Evolutionary conservation across 2,888 invertebrate species (phyloP).

Genomic region (Machimus rusticus): DNA sequence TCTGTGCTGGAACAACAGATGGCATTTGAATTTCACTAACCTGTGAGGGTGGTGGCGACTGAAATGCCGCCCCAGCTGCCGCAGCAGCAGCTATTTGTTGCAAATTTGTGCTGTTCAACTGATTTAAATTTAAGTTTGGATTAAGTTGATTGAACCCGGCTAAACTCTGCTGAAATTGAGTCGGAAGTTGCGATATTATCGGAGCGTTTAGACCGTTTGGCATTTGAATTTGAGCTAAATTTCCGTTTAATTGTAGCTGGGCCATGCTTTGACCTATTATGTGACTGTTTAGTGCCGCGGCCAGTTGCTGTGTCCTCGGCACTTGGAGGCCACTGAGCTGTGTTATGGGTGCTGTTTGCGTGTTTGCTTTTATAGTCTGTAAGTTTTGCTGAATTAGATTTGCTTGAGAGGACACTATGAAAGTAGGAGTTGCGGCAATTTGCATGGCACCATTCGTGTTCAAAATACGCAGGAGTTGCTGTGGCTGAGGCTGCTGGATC

Average conservation of each 20-base stretch:
- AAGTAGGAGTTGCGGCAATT: slow-evolving; percentile 65
- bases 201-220: slow-evolving; percentile 60
- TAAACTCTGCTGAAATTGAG: slow-evolving; percentile 61
- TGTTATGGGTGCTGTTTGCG: slow-evolving; percentile 54
- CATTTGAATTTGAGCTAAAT: slow-evolving; percentile 63
- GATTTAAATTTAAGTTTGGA: slow-evolving; percentile 60
- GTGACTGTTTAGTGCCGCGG: slow-evolving; percentile 61
- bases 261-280: slow-evolving; percentile 61
- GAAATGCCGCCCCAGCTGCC: slow-evolving; percentile 57
- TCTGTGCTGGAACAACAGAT: slow-evolving; percentile 50
- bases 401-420: slow-evolving; percentile 63
- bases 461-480: slow-evolving; percentile 69
- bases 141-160: slow-evolving; percentile 54
- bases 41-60: slow-evolving; percentile 57
- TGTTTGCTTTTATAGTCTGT: slow-evolving; percentile 60
- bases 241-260: slow-evolving; percentile 60
- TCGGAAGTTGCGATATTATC: slow-evolving; percentile 60
- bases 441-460: slow-evolving; percentile 70
- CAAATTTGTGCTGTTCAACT: slow-evolving; percentile 59
- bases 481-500: slow-evolving; percentile 61
- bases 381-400: slow-evolving; percentile 63
- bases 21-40: slow-evolving; percentile 51
- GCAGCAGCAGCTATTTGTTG: slow-evolving; percentile 56
- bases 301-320: slow-evolving; percentile 62
- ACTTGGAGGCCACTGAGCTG: slow-evolving; percentile 60